phyloP scores from a whole-genome alignment of 2,888 invertebrate genomes.

The Glyphotaelius pellucidus region DNA sequence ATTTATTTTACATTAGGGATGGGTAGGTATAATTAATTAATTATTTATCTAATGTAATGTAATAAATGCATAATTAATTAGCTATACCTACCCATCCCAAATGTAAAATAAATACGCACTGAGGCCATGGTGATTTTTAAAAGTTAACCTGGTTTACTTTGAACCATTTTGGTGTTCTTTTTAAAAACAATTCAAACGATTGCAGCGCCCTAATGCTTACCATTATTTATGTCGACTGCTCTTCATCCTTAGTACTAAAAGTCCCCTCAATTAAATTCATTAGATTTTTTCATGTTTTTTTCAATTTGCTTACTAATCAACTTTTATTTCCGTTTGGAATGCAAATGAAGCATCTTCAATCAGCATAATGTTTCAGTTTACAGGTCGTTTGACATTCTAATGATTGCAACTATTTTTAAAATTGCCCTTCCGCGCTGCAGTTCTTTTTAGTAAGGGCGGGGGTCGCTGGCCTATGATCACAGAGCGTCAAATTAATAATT shows the following conservation, averaged over 20 bases:
- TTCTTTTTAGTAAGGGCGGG: neutral
- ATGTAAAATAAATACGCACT: too few species aligned
- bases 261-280: neutral
- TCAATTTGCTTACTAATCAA: neutral
- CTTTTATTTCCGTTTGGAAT: neutral
- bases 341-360: neutral
- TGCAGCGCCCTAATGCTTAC: too few species aligned
- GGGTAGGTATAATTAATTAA: too few species aligned
- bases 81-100: too few species aligned
- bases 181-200: too few species aligned
- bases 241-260: neutral
- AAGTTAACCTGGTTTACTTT: too few species aligned
- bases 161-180: too few species aligned
- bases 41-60: too few species aligned
- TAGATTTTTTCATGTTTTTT: neutral
- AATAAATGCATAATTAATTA: too few species aligned
- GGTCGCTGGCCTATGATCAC: neutral
- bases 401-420: neutral
- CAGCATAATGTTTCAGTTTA: neutral
- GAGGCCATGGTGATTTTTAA: too few species aligned
- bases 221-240: neutral
- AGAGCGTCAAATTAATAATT: constrained; percentile 47
- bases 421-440: neutral
- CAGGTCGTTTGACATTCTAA: neutral
- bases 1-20: too few species aligned